Evolutionary conservation across 35 echinoderm and acorn worm species (phyloP), one percentile per base, ranked within the genome.

Genomic region (Hemicentrotus pulcherrimus): DNA sequence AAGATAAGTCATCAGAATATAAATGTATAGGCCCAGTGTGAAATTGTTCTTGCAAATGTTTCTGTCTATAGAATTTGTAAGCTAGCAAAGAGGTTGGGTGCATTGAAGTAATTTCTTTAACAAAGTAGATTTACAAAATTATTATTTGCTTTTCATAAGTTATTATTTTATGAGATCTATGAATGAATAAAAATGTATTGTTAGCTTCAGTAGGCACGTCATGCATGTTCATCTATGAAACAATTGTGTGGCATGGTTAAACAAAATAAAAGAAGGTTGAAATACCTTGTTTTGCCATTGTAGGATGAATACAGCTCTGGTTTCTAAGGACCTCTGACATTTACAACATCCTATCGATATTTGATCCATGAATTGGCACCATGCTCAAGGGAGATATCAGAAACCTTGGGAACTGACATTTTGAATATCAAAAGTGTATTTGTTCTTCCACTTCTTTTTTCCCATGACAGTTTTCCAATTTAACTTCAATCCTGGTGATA

Each of bases 241-340:
- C 65, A 28, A n/a, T 6, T 78, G 22, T 28, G 22, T 24, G 24
- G 19, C 65, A 22, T 78, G 24, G 22, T 78, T 6, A 0, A 55
- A 55, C 35, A 55, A 55, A 55, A 55, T 55, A n/a, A 78, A 78
- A 78, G 65, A 78, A 24, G 65, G 19, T 78, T 2, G 24, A 78
- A 78, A 78, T 78, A n/a, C 65, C 65, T 5, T 78, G 65, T 78
- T 78, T 78, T 78, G 65, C 65, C 22, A 78, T 78, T 78, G 19
- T 28, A 78, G 22, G 65, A 78, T 78, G 65, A 78, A 78, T 78
- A 78, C 22, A 78, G 65, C 65, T 78, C 65, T 78, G 65, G 65
- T 78, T 78, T 78, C 65, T 78, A 78, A 78, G 65, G 65, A 78
- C 65, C 65, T 78, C 65, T 78, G 65, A 78, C 65, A 78, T 78